Percentiles rank a stretch among this genome's conserved stretches.
Evolutionary conservation across 2,888 invertebrate species (phyloP).

Genomic region (Antheraea yamamai): DNA sequence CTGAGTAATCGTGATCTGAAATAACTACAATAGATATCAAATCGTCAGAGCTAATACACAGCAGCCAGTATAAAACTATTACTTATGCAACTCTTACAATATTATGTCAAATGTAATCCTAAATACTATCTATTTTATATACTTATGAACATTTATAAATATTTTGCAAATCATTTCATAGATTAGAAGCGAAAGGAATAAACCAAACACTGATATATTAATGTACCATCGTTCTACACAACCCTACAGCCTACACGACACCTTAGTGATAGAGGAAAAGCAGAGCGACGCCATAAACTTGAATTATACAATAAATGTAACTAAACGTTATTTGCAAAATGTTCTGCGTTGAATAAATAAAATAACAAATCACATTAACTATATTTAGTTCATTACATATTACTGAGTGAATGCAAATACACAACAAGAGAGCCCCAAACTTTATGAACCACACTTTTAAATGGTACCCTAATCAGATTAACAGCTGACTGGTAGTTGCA

Average conservation of each 20-base stretch:
- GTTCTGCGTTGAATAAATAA: too few species aligned
- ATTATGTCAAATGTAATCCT: constrained; percentile 38
- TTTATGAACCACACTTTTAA: too few species aligned
- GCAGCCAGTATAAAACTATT: constrained; percentile 60
- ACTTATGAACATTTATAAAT: constrained; percentile 43
- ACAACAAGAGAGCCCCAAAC: too few species aligned
- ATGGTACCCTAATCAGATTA: background rate
- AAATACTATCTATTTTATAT: constrained; percentile 40
- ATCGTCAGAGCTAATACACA: constrained; percentile 43
- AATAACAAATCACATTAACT: too few species aligned
- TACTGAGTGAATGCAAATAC: too few species aligned
- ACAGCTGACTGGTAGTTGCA: background rate
- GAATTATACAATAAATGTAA: too few species aligned
- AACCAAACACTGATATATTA: constrained; percentile 37
- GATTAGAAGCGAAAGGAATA: constrained; percentile 52
- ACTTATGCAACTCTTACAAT: constrained; percentile 58
- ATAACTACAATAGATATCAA: constrained; percentile 36
- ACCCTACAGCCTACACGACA: constrained; percentile 33
- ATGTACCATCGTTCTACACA: constrained; percentile 35
- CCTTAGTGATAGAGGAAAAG: constrained; percentile 12
- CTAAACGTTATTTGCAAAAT: too few species aligned
- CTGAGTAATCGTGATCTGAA: background rate
- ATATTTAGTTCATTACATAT: too few species aligned
- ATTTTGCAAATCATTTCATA: constrained; percentile 56
- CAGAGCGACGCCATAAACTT: background rate